Base-by-base conservation (phyloP, 2,113 vertebrate genomes). In the Lycaon pictus region DNA sequence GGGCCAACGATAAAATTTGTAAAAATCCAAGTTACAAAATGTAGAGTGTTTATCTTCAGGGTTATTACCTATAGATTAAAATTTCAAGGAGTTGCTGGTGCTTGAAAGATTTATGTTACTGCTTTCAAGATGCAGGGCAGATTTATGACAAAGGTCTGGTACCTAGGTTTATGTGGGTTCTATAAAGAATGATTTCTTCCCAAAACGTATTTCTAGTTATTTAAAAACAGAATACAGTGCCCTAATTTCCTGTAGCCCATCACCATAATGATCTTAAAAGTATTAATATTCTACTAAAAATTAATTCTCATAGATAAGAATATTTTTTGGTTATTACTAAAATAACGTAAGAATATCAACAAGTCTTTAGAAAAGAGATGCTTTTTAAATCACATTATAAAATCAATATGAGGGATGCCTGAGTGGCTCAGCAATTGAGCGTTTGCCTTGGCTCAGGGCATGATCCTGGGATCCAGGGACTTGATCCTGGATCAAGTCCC, bases 61-160 rank as follows among this genome's bases (percentile, higher is more conserved):
- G 8, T 20, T 83, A 3, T 58, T 93, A 74, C 25, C 19, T 65
- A n/a, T 29, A 91, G 53, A 77, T 77, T 96, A 81, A 80, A 71
- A 55, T 83, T 72, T 87, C 81, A 16, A 93, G 74, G 15, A 53
- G 15, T 55, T 90, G 53, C 43, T 32, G 60, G 55, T 55, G 35
- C 35, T 90, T 95, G 88, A 80, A 93, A 92, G 37, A 90, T 93
- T 83, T 88, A 91, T 58, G 17, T 63, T 96, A 65, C 48, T 88
- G 1, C 53, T 94, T 87, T 97, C 20, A 84, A 58, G 17, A 88
- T 71, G 15, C 37, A 86, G 25, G 20, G 77, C 83, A 95, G 29
- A 82, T 82, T 80, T 43, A 72, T 32, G 1, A 11, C 69, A 27
- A 84, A 81, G 17, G 92, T 86, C 55, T 76, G 12, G 3, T 62